Evolutionary conservation across 2,113 vertebrate genomes (phyloP).

Genomic region (Megaptera novaeangliae): DNA sequence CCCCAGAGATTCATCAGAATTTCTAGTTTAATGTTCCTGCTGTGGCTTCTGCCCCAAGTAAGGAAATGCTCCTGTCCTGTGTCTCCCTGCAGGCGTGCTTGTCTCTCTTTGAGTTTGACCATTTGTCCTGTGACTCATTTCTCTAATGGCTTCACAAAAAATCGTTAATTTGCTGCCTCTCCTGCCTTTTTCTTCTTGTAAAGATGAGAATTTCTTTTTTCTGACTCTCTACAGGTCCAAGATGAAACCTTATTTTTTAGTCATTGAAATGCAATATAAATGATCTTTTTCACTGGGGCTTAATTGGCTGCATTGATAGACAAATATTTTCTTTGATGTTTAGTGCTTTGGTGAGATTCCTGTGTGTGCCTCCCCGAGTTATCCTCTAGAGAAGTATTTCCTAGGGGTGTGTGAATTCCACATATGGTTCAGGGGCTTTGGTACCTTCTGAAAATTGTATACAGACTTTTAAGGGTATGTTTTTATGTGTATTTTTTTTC

Average conservation of each 20-base stretch:
- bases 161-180: background rate
- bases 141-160: slow-evolving; percentile 15
- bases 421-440: background rate
- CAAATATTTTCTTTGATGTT: slow-evolving; percentile 44
- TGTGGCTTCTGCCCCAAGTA: background rate
- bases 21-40: slow-evolving; percentile 11
- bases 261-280: slow-evolving; percentile 7
- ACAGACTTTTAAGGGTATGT: background rate
- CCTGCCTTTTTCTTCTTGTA: background rate
- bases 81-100: background rate
- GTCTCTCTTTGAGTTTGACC: background rate
- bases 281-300: background rate
- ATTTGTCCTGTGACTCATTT: slow-evolving; percentile 13
- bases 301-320: slow-evolving; percentile 12
- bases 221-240: background rate
- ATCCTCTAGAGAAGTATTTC: background rate
- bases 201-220: slow-evolving; percentile 12
- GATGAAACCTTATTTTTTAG: background rate
- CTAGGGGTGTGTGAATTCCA: background rate
- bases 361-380: background rate
- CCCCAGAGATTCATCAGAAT: background rate
- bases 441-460: slow-evolving; percentile 21
- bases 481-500: background rate
- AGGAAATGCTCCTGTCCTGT: background rate
- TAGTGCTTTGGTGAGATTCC: slow-evolving; percentile 11